These are phyloP conservation scores for Himalopsyche kuldschensis DNA, from an alignment of 2,888 invertebrate genomes.

Conservation along the genomic window DNA sequence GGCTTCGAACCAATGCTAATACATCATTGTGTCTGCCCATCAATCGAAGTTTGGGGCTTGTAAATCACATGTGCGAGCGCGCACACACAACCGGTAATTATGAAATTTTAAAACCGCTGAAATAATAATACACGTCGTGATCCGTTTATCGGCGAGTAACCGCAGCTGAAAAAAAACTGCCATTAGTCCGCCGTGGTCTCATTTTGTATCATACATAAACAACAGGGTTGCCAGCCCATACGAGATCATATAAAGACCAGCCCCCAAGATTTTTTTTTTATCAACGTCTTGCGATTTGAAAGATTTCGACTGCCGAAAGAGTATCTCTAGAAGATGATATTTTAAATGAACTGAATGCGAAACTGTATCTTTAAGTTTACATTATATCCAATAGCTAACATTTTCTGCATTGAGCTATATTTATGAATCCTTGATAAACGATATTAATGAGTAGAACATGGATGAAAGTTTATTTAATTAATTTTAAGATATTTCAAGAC, in stretches of 20 bases:
- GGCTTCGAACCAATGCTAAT: slow-evolving; percentile 11
- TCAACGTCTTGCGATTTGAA: no score
- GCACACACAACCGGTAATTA: slow-evolving; percentile 35
- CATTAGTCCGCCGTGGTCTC: slow-evolving; percentile 29
- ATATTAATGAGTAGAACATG: no score
- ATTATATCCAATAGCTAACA: no score
- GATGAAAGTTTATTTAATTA: no score
- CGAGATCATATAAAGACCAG: not conserved
- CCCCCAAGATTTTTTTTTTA: no score
- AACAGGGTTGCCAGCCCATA: not conserved
- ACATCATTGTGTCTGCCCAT: slow-evolving; percentile 33
- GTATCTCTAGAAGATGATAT: no score
- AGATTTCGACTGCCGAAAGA: no score
- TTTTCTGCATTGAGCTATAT: no score
- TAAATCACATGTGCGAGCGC: slow-evolving; percentile 24
- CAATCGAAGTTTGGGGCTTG: slow-evolving; percentile 27
- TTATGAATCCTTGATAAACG: no score
- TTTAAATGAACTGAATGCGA: no score
- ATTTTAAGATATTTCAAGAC: no score
- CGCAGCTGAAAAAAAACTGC: slow-evolving; percentile 33
- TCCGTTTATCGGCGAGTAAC: slow-evolving; percentile 32
- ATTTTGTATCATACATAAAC: slow-evolving; percentile 25
- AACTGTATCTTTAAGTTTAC: no score
- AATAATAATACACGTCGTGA: slow-evolving; percentile 36
- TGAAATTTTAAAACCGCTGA: slow-evolving; percentile 38